Evolutionary conservation across 2,113 vertebrate genomes (phyloP), one percentile per base, ranked within the genome.

Genomic region (Lanius ludovicianus): DNA sequence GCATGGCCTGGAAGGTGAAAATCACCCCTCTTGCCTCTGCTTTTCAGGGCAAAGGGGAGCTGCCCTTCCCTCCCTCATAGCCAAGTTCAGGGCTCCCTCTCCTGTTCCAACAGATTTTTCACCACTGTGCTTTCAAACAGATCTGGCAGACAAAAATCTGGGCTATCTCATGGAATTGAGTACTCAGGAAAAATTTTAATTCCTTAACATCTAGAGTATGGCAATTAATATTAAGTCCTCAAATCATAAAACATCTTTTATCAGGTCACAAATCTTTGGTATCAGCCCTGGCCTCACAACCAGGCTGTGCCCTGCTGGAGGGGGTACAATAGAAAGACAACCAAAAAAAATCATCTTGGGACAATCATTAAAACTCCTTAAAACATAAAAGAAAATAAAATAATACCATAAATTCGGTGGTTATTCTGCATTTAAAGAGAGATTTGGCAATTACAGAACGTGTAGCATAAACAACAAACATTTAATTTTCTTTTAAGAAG

Each of bases 71-170:
- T 76, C 37, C 59, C 50, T 50, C 56, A 86, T 50, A 15, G 5
- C 42, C 85, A 31, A 39, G 89, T 69, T 89, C 24, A 75, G 94
- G 82, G 89, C 95, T 95, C 94, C 96, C 91, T 89, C 93, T 95
- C 84, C 93, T 91, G 91, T 89, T 84, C 20, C 52, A 33, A 56
- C 1, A 11, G 47, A 21, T 31, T 63, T 83, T 27, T 86, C 76
- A 64, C 46, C 42, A 16, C 37, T 16, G 1, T 2, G 1, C 55
- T 33, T 28, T 6, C 49, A 39, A 37, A 53, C 24, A 3, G 7
- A 10, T 1, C 57, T 9, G 39, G 27, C 10, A 62, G 44, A 11
- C 23, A 74, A 76, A 87, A 57, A 16, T 5, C 28, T 1, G 22
- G 22, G 31, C 5, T 75, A 15, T 8, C 52, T 6, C 10, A 60